phyloP scores from a whole-genome alignment of 2,797 vertebrate genomes.

The Xiphorhynchus erythropygius region DNA sequence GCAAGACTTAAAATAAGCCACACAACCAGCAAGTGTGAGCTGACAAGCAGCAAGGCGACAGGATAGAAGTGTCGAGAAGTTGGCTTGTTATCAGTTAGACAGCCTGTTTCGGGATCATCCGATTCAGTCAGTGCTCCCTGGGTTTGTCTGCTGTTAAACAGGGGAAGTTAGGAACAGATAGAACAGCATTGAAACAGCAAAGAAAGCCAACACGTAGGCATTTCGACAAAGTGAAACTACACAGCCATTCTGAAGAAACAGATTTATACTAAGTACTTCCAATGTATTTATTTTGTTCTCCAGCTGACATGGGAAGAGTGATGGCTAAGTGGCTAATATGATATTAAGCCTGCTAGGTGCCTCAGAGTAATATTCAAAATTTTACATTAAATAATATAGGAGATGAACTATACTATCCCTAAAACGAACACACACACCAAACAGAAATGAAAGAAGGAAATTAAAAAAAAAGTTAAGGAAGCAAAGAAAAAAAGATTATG shows the following conservation, averaged over 20 bases:
- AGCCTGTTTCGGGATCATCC: slow-evolving; percentile 95
- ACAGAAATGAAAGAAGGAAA: slow-evolving; percentile 19
- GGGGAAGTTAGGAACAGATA: slow-evolving; percentile 79
- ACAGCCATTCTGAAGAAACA: background rate
- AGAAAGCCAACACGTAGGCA: slow-evolving; percentile 61
- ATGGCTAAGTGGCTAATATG: background rate
- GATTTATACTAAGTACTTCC: background rate
- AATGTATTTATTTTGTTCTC: background rate
- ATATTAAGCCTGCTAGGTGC: background rate
- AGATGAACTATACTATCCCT: background rate
- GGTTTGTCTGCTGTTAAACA: slow-evolving; percentile 90
- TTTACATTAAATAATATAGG: background rate
- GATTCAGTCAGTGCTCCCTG: slow-evolving; percentile 92
- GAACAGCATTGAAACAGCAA: slow-evolving; percentile 75
- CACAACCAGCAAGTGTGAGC: slow-evolving; percentile 98
- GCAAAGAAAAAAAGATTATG: background rate
- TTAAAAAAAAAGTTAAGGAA: background rate
- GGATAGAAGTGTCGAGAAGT: slow-evolving; percentile 99
- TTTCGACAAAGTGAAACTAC: slow-evolving; percentile 35
- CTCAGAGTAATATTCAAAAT: background rate
- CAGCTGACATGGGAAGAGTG: background rate
- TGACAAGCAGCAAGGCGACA: slow-evolving; percentile 99
- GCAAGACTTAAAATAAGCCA: slow-evolving; percentile 99
- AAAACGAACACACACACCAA: slow-evolving; percentile 4
- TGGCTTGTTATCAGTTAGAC: slow-evolving; percentile 95